These are phyloP conservation scores for Cotesia congregata DNA, from an alignment of 2,888 invertebrate genomes.

Conservation along the genomic window DNA sequence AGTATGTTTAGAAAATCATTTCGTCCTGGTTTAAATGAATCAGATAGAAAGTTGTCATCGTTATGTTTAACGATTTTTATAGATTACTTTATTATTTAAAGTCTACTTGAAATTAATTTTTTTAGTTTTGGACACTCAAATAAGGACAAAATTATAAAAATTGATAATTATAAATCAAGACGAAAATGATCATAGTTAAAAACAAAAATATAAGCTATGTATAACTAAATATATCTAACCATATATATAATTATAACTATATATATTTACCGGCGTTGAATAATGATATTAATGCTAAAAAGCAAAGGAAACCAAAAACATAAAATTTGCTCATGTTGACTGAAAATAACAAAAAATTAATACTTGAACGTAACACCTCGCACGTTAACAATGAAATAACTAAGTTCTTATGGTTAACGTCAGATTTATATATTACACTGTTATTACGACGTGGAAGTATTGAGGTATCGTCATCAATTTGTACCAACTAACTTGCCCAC, in stretches of 20 bases:
- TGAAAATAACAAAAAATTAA: not conserved
- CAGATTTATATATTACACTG: slow-evolving; percentile 32
- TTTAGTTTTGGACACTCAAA: too few species aligned
- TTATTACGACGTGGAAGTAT: slow-evolving; percentile 63
- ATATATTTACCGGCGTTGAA: not conserved
- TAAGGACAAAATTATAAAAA: too few species aligned
- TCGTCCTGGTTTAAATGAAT: not conserved
- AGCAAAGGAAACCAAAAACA: not conserved
- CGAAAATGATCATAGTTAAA: not conserved
- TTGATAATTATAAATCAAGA: too few species aligned
- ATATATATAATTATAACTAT: not conserved
- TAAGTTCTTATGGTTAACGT: not conserved
- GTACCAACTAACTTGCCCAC: slow-evolving; percentile 53
- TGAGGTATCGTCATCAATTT: slow-evolving; percentile 55
- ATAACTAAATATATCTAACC: not conserved
- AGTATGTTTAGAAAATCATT: not conserved
- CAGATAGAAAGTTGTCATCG: too few species aligned
- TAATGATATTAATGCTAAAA: not conserved
- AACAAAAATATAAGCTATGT: not conserved
- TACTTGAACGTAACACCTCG: not conserved
- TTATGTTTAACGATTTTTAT: too few species aligned
- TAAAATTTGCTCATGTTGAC: not conserved
- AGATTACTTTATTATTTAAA: too few species aligned
- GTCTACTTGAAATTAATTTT: too few species aligned
- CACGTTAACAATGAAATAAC: not conserved